phyloP scores from a whole-genome alignment of 2,113 vertebrate species.

The Ophiodon elongatus region DNA sequence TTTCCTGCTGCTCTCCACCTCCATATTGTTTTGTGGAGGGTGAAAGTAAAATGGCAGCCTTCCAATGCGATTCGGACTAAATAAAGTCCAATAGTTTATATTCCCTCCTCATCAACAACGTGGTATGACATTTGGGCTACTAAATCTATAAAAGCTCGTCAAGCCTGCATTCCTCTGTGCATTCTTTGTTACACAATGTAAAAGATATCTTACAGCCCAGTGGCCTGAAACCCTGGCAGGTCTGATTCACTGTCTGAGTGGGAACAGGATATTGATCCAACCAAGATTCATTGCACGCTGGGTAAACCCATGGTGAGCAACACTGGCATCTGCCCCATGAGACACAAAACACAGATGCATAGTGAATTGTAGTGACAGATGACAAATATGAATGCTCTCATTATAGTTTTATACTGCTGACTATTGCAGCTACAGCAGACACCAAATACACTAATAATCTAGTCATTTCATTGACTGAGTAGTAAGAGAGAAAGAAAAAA shows the following conservation, averaged over 20 bases:
- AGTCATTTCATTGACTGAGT: conserved; percentile 44
- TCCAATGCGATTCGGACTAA: conserved; percentile 16
- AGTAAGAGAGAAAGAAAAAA: conserved; percentile 6
- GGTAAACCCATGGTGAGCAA: conserved; percentile 50
- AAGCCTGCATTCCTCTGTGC: conserved; percentile 30
- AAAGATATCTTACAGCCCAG: conserved; percentile 31
- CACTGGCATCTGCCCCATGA: conserved; percentile 35
- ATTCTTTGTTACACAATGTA: conserved; percentile 15
- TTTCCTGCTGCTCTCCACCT: conserved; percentile 18
- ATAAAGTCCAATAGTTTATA: conserved; percentile 18
- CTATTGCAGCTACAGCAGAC: conserved; percentile 6
- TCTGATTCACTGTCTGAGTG: conserved; percentile 51
- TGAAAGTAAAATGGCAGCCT: conserved; percentile 58
- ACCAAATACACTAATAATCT: conserved; percentile 28
- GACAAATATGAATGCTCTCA: conserved; percentile 21
- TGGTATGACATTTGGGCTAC: conserved; percentile 34
- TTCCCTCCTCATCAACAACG: conserved; percentile 16
- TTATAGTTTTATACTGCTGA: conserved; percentile 15
- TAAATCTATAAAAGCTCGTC: conserved; percentile 24
- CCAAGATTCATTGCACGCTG: conserved; percentile 54
- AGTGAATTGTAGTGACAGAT: conserved; percentile 23
- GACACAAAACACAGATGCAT: conserved; percentile 31
- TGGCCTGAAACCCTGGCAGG: conserved; percentile 44
- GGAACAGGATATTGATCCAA: conserved; percentile 70
- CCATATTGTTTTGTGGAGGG: conserved; percentile 36